Base-by-base conservation (phyloP, 2,113 vertebrate genomes). In the Phylloscopus whistleri region DNA sequence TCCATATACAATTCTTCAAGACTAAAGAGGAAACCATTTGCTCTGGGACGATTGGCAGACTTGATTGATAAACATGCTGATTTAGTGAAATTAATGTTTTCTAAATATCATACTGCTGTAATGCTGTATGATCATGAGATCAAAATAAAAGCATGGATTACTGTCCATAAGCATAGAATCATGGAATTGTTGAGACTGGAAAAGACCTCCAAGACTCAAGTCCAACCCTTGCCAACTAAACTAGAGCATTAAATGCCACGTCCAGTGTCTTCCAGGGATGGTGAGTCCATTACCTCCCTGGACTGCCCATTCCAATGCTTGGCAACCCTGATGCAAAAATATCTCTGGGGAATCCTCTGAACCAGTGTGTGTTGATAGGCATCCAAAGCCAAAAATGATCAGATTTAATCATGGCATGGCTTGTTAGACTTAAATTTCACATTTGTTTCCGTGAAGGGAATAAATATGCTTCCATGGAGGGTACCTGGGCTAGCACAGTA, bases 181-280 rank as follows among this genome's bases (percentile, higher is more conserved):
- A 4, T 23, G 12, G 67, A 81, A 52, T 39, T 0, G 1, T 21
- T 46, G n/a, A 10, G 23, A 23, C 24, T 75, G 53, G n/a, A 82
- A 75, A 75, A 75, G 30, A 30, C 24, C 39, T 30, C 23, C 20
- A 53, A 68, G 23, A 24, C 24, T 28, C 39, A 60, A 39, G 20
- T 21, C 62, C 39, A 82, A 24, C 19, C 28, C 17, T n/a, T 75
- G 62, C 35, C 28, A 53, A 31, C 46, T 68, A 48, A 82, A 41
- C 16, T 30, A 31, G 26, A 9, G 24, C 24, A n/a, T 35, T 31
- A 48, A 60, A 58, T 46, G n/a, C 39, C 39, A 19, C 7, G 8
- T 16, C 30, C 6, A 48, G 16, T 68, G 0, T 0, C 13, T 75
- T 75, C 30, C 53, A 35, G 39, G n/a, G 6, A 11, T 13, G 9